Evolutionary conservation across 2,888 invertebrate genomes (phyloP).

Genomic region (Drosophila meridionalis): DNA sequence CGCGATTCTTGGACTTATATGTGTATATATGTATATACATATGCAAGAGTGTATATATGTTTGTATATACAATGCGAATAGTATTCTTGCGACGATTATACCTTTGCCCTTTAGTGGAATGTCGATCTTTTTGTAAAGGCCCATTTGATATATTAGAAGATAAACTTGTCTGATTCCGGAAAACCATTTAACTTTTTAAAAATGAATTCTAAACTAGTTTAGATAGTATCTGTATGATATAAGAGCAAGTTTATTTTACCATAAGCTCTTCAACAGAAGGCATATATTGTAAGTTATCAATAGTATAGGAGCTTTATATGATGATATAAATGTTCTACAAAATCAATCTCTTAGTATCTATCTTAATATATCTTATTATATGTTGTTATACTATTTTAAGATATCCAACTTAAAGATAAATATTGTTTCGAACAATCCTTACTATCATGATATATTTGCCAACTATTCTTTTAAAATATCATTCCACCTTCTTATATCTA

Average conservation of each 20-base stretch:
- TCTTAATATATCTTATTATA: no score
- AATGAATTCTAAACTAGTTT: neutral
- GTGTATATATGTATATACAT: neutral
- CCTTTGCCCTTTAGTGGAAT: neutral
- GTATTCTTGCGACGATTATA: neutral
- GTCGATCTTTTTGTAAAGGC: neutral
- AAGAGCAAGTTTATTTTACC: neutral
- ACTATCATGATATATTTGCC: no score
- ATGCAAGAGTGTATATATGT: neutral
- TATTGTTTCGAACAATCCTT: no score
- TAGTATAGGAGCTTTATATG: no score
- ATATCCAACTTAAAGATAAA: no score
- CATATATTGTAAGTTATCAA: neutral
- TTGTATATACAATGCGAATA: neutral
- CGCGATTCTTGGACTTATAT: constrained; percentile 50
- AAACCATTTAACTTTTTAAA: no score
- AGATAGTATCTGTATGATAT: neutral
- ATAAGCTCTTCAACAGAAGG: neutral
- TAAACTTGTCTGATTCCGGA: neutral
- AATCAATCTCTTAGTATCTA: no score
- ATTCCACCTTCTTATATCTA: no score
- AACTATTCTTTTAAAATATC: neutral
- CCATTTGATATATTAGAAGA: neutral
- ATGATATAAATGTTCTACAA: no score
- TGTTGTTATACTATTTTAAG: no score